Evolutionary conservation across 2,888 invertebrate genomes (phyloP).

Genomic region (Dyspetes luteomarginatus): DNA sequence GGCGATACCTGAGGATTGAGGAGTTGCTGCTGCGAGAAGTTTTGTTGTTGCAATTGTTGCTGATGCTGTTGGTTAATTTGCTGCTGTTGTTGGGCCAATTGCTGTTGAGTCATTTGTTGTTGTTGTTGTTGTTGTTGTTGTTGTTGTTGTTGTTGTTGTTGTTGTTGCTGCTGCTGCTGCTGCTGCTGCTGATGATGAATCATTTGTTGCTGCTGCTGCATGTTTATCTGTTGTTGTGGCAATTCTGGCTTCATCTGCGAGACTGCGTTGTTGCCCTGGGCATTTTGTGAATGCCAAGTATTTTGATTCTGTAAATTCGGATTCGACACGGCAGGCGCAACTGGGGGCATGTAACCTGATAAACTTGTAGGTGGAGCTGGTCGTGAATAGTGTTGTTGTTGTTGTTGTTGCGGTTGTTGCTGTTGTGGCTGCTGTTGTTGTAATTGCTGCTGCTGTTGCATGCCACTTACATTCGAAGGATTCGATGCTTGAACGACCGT

Average conservation of each 20-base stretch:
- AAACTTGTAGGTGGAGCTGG: slow-evolving; percentile 70
- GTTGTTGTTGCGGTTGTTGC: slow-evolving; percentile 71
- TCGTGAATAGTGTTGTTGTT: slow-evolving; percentile 69
- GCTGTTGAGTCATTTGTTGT: slow-evolving; percentile 70
- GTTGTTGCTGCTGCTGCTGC: slow-evolving; percentile 73
- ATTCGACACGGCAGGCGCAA: slow-evolving; percentile 47
- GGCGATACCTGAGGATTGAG: slow-evolving; percentile 67
- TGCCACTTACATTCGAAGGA: slow-evolving; percentile 51
- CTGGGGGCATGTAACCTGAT: slow-evolving; percentile 68
- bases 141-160: slow-evolving; percentile 72
- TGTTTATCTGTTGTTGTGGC: slow-evolving; percentile 70
- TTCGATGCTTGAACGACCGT: slow-evolving; percentile 68
- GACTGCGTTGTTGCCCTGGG: slow-evolving; percentile 70
- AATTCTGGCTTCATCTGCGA: slow-evolving; percentile 70
- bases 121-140: slow-evolving; percentile 72
- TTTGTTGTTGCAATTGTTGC: slow-evolving; percentile 72
- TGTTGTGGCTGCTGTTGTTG: slow-evolving; percentile 73
- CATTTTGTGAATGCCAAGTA: slow-evolving; percentile 76
- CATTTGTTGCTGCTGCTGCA: slow-evolving; percentile 71
- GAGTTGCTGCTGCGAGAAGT: slow-evolving; percentile 73
- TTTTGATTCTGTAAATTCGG: slow-evolving; percentile 69
- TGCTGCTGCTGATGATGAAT: slow-evolving; percentile 71
- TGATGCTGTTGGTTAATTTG: slow-evolving; percentile 84
- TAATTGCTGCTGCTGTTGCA: slow-evolving; percentile 74
- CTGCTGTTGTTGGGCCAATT: slow-evolving; percentile 76